Evolutionary conservation across 2,888 invertebrate species (phyloP).

Genomic region (Acholoe squamosa): DNA sequence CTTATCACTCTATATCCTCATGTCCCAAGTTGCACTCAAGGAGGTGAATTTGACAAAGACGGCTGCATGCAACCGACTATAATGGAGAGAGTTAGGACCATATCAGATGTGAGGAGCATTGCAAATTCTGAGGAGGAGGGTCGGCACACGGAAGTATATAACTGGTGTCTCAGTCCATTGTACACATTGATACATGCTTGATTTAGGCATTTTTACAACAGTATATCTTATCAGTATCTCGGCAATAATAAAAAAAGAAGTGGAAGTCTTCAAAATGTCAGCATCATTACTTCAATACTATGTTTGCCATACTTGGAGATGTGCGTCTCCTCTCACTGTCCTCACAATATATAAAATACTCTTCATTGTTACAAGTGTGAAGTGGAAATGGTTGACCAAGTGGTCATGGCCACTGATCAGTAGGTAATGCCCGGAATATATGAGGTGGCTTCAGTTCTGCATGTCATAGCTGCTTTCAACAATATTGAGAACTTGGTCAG

Average conservation of each 20-base stretch:
- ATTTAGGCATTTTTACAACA: no score
- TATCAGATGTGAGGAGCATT: no score
- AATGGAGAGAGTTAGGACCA: no score
- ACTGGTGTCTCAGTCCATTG: no score
- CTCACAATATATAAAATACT: slow-evolving; percentile 1
- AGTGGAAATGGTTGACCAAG: slow-evolving; percentile 16
- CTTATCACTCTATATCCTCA: slow-evolving; percentile 9
- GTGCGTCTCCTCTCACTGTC: background rate
- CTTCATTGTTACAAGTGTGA: background rate
- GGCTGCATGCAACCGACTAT: no score
- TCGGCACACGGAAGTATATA: no score
- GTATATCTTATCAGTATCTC: no score
- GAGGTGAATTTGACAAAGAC: background rate
- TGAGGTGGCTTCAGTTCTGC: background rate
- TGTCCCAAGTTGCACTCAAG: background rate
- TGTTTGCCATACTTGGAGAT: background rate
- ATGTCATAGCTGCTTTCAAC: background rate
- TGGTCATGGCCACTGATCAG: background rate
- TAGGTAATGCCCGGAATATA: slow-evolving; percentile 4
- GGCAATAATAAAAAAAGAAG: no score
- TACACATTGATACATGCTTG: no score
- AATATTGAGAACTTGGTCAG: no score
- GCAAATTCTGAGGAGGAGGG: no score
- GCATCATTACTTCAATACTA: slow-evolving; percentile 31
- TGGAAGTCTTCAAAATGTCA: slow-evolving; percentile 4